Conservation (phyloP, 1,140 invertebrate species). For the Ceratina japonica region DNA sequence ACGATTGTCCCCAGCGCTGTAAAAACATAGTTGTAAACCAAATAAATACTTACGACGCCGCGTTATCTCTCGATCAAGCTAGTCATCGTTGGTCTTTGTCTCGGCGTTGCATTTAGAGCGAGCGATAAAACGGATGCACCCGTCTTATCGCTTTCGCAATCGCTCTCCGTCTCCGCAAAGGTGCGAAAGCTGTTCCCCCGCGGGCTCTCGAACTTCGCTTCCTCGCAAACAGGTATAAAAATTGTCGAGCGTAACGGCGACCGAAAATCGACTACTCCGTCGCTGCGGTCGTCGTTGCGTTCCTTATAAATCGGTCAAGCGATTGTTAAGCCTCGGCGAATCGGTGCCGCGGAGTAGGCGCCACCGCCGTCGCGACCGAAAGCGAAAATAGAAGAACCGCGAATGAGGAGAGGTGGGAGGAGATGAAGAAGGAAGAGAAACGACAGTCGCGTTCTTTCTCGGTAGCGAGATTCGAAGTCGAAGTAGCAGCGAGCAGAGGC, state of each 20-base stretch:
- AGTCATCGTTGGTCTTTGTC: background rate
- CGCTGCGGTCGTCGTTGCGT: slow-evolving; percentile 16
- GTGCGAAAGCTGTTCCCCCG: too few species aligned
- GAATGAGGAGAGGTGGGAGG: slow-evolving; percentile 29
- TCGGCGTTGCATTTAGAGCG: background rate
- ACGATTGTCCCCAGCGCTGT: background rate
- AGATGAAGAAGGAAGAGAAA: slow-evolving; percentile 33
- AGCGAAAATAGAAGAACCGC: slow-evolving; percentile 20
- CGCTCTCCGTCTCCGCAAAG: background rate
- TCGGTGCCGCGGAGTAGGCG: slow-evolving; percentile 32
- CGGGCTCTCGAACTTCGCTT: background rate
- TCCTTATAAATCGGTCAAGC: slow-evolving; percentile 61
- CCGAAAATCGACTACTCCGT: slow-evolving; percentile 27
- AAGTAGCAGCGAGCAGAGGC: slow-evolving; percentile 55
- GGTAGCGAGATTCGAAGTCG: slow-evolving; percentile 63
- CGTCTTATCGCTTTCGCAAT: background rate
- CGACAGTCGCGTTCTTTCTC: slow-evolving; percentile 69
- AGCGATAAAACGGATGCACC: slow-evolving; percentile 21
- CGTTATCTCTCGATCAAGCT: background rate
- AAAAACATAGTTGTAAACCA: background rate
- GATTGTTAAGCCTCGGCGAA: slow-evolving; percentile 47
- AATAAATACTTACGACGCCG: background rate
- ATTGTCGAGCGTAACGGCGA: too few species aligned
- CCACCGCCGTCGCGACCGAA: slow-evolving; percentile 33
- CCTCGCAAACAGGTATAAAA: background rate